Evolutionary conservation across 2,888 invertebrate genomes (phyloP), one percentile per base, ranked within the genome.

Genomic region (Fragum whitleyi): DNA sequence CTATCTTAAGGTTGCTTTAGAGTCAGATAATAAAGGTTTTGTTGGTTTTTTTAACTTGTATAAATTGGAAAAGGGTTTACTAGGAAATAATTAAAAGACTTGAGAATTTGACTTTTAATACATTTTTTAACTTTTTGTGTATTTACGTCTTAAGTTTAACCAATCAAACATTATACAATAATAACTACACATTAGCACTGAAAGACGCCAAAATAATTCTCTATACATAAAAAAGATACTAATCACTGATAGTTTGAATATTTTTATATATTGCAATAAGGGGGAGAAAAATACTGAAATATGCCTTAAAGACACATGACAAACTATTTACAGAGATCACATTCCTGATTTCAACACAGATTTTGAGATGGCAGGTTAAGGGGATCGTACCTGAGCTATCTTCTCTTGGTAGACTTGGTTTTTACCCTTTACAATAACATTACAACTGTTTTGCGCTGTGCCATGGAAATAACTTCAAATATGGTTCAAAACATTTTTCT

Each of bases 261-360:
- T 57, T 23, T 57, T 57, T 23, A 26, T 23, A 26, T 57, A 57
- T 57, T 57, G 57, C 57, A 57, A 57, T 23, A 26, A 26, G 21
- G 11, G 26, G 57, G 57, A 57, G 26, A 57, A 57, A 57, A 57
- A 57, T 57, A 57, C 57, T 57, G 57, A 21, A n/a, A 57, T 23
- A n/a, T 23, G 57, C 23, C 57, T 57, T 57, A 23, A 57, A 57
- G 26, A 57, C 57, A 26, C 9, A 9, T 36, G 5, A 23, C 57
- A 57, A 11, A 57, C n/a, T 57, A 57, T 57, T 2, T 57, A 57
- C 57, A 57, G 57, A 57, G 57, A 57, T 57, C 57, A 57, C 57
- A 57, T 57, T 57, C 26, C 57, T 57, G 26, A 57, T 26, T 57
- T 57, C 21, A 21, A 57, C 57, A 57, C 57, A 57, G 57, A 57